Percentiles rank a stretch among this genome's conserved stretches.
These are phyloP conservation scores for Tragelaphus imberbis DNA, from an alignment of 2,113 vertebrate species.

Conservation along the genomic window DNA sequence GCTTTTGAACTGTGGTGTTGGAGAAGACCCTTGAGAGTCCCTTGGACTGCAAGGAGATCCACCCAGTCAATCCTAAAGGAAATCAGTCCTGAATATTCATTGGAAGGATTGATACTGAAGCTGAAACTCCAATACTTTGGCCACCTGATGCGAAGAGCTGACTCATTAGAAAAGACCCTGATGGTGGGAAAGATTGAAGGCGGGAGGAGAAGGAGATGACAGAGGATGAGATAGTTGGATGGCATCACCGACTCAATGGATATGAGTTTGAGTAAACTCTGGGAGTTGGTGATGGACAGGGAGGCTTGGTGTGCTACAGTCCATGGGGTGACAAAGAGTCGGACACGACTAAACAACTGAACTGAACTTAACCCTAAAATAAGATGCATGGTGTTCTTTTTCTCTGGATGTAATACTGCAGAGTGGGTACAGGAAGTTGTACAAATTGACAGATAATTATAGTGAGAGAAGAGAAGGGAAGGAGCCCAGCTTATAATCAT, in stretches of 20 bases:
- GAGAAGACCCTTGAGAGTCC: not conserved
- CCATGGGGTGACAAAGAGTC: not conserved
- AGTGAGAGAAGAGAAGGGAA: not conserved
- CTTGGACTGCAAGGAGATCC: not conserved
- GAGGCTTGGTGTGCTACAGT: not conserved
- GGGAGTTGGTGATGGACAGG: not conserved
- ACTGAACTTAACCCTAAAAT: not conserved
- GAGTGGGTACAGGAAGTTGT: not conserved
- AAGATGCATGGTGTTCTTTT: not conserved
- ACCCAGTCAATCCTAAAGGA: not conserved
- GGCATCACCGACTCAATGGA: not conserved
- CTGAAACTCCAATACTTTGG: not conserved
- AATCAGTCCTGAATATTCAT: not conserved
- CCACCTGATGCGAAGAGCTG: accelerated
- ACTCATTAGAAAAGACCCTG: not conserved
- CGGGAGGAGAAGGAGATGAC: accelerated
- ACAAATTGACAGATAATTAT: not conserved
- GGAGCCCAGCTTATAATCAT: not conserved
- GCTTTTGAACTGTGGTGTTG: not conserved
- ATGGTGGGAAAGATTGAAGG: not conserved
- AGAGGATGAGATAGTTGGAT: not conserved
- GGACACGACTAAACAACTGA: accelerated
- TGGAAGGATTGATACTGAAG: not conserved
- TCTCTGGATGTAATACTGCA: not conserved
- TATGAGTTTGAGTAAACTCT: not conserved